Evolutionary conservation across 2,888 invertebrate species (phyloP).

Genomic region (Drymonia ruficornis): DNA sequence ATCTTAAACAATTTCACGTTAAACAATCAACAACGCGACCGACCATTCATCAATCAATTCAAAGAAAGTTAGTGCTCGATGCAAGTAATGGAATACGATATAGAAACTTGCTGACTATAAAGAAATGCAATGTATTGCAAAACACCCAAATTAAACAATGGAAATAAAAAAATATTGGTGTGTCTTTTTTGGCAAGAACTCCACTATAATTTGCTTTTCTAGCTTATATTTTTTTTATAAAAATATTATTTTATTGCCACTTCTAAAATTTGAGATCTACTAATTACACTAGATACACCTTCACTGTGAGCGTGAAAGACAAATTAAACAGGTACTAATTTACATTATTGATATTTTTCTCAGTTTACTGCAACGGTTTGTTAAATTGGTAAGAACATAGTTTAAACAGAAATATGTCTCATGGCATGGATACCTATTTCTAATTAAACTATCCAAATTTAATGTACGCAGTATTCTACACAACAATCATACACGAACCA

Average conservation of each 20-base stretch:
- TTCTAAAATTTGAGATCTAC: constrained; percentile 47
- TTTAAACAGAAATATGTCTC: constrained; percentile 25
- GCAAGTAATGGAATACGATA: not conserved
- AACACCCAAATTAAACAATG: constrained; percentile 6
- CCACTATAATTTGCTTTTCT: constrained; percentile 29
- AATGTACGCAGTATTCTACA: constrained; percentile 28
- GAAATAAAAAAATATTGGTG: constrained; percentile 8
- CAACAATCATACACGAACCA: constrained; percentile 36
- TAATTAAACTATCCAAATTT: constrained; percentile 12
- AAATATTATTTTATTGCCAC: constrained; percentile 44
- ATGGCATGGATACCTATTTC: constrained; percentile 20
- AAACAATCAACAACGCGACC: constrained; percentile 16
- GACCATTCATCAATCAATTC: constrained; percentile 8
- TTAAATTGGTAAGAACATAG: constrained; percentile 12
- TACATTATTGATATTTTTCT: constrained; percentile 35
- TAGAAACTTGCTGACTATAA: constrained; percentile 8
- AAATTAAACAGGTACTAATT: constrained; percentile 43
- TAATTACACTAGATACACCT: constrained; percentile 39
- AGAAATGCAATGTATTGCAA: constrained; percentile 10
- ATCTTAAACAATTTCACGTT: constrained; percentile 13
- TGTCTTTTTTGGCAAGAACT: constrained; percentile 33
- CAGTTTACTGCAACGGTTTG: constrained; percentile 19
- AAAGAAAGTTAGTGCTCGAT: not conserved
- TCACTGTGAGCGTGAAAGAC: constrained; percentile 29
- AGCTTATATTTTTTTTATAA: constrained; percentile 31